A percentile compares a stretch with the other conserved stretches of the same genome.
These are phyloP conservation scores for Mystacornis crossleyi DNA, from an alignment of 2,113 vertebrate genomes.

Conservation along the genomic window DNA sequence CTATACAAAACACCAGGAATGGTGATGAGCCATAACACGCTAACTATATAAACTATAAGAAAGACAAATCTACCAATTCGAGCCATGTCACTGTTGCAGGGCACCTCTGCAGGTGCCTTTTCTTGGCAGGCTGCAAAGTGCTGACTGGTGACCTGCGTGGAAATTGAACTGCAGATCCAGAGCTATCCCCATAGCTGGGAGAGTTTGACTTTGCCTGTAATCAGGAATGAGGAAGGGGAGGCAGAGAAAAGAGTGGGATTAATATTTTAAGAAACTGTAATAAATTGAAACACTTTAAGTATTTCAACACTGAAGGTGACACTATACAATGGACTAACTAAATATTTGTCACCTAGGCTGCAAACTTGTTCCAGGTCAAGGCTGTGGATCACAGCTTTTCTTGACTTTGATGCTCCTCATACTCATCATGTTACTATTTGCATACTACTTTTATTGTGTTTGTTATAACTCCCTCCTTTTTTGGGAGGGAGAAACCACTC, in stretches of 20 bases:
- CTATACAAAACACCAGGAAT: not conserved
- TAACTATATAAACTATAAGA: not conserved
- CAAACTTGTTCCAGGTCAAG: not conserved
- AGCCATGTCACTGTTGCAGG: not conserved
- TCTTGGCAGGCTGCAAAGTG: not conserved
- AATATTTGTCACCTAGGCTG: not conserved
- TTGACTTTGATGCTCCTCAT: not conserved
- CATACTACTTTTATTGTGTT: not conserved
- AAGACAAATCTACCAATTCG: accelerated
- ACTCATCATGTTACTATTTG: not conserved
- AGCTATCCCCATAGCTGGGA: not conserved
- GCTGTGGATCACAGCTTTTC: not conserved
- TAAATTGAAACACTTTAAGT: not conserved
- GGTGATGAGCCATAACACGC: accelerated
- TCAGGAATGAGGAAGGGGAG: not conserved
- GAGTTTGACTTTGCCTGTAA: not conserved
- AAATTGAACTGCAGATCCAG: not conserved
- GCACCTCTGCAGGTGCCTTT: not conserved
- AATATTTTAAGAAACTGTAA: not conserved
- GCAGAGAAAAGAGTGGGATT: not conserved
- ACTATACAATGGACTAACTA: not conserved
- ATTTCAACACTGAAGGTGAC: not conserved
- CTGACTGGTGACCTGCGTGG: not conserved
- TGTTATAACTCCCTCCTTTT: not conserved
- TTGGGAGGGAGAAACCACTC: not conserved